A percentile compares a stretch with the other conserved stretches of the same genome.
These are phyloP conservation scores for Mus caroli DNA, from an alignment of 2,797 vertebrate species.

Conservation along the genomic window DNA sequence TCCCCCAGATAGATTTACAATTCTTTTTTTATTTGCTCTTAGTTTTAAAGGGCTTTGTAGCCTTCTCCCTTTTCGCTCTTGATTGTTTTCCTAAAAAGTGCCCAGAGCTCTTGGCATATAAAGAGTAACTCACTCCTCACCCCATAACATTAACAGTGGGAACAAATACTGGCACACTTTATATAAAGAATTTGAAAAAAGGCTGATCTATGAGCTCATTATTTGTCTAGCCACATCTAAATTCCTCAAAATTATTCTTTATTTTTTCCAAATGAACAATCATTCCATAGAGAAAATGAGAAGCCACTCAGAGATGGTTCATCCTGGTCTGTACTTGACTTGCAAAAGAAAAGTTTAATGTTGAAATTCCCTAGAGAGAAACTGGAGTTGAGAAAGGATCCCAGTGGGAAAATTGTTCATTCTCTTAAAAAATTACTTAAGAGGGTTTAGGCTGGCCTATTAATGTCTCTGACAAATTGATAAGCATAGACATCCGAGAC, in stretches of 20 bases:
- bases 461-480: constrained; percentile 59
- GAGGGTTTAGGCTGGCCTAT: constrained; percentile 27
- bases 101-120: constrained; percentile 49
- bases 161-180: neutral
- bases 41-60: constrained; percentile 36
- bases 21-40: constrained; percentile 49
- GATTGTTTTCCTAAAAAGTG: constrained; percentile 61
- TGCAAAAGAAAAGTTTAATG: constrained; percentile 32
- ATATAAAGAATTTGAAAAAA: constrained; percentile 11
- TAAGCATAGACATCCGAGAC: constrained; percentile 55
- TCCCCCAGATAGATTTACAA: constrained; percentile 49
- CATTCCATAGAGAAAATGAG: neutral
- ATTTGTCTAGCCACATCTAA: constrained; percentile 55
- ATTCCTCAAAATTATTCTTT: constrained; percentile 64
- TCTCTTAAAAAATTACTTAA: constrained; percentile 68
- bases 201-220: constrained; percentile 27
- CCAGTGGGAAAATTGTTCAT: constrained; percentile 42
- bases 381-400: constrained; percentile 47
- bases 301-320: constrained; percentile 46
- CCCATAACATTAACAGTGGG: neutral
- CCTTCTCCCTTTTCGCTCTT: constrained; percentile 30
- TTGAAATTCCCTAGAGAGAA: constrained; percentile 59
- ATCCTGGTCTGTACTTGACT: constrained; percentile 43
- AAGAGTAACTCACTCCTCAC: constrained; percentile 2
- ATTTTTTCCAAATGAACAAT: constrained; percentile 39